Evolutionary conservation across 2,888 invertebrate genomes (phyloP), one percentile per base, ranked within the genome.

Genomic region (Drosophila subsilvestris): DNA sequence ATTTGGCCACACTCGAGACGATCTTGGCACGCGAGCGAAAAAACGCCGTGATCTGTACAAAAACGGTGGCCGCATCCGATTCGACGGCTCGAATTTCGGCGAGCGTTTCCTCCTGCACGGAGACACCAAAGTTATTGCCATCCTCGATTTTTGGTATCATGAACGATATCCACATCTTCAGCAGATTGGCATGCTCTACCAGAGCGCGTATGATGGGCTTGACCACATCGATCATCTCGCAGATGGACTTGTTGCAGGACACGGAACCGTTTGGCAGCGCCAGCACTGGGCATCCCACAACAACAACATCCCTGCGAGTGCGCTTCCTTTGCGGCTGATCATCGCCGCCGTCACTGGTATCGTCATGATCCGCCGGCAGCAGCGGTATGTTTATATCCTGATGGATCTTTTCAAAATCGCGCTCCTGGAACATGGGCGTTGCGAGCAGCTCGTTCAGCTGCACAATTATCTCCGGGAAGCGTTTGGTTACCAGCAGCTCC

Each of bases 91-190:
- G 97, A 32, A 99, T 96, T 93, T 99, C 99, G n/a, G 97, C 98
- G 55, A 99, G 93, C 0, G 98, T 98, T 90, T 99, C 99, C 92
- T 99, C 99, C 93, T 99, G 99, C 90, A 99, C 97, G 66, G 98
- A 98, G 2, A 99, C 99, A 48, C 99, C 99, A 93, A 99, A 99
- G 92, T 99, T 99, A 93, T 99, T 99, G 60, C 99, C 99, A 91
- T 99, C 99, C 93, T 99, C 99, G 88, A 99, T 99, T 93, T 98
- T 98, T 3, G 99, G 99, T 92, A 99, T 99, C 95, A 99, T 96
- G 91, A 98, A 98, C 9, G 98, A 97, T 87, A 99, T 97, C 99
- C 99, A 99, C 98, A 99, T 98, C 94, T 98, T 98, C 80, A 98
- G 93, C 95, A 98, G 92, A 53, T 93, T 92, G 27, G 92, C 91